Conservation (phyloP, 2,113 vertebrate genomes). For the Psephotus haematonotus region DNA sequence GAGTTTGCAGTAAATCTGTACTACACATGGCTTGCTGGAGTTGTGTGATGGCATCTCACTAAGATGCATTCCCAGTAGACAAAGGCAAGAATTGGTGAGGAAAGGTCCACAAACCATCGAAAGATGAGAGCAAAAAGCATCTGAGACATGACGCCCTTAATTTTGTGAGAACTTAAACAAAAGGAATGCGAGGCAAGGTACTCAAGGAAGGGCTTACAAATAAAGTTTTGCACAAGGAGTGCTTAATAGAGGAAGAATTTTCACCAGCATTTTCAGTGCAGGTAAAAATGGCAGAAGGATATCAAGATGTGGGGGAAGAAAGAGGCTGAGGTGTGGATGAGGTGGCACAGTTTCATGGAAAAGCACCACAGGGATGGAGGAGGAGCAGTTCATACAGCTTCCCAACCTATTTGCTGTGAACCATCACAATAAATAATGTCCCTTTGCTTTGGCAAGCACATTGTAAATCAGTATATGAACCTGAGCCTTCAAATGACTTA, state of each 20-base stretch:
- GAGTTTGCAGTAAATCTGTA: background rate
- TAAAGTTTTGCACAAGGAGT: background rate
- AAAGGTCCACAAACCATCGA: background rate
- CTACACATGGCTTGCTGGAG: background rate
- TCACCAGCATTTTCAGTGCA: background rate
- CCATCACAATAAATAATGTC: background rate
- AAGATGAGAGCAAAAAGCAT: background rate
- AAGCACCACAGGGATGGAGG: background rate
- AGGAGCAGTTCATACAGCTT: background rate
- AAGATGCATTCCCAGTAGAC: background rate
- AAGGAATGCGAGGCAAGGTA: background rate
- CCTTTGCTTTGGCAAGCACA: background rate
- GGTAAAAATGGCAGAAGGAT: background rate
- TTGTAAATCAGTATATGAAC: background rate
- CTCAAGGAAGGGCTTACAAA: background rate
- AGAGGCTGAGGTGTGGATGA: background rate
- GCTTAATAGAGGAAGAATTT: background rate
- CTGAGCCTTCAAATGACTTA: background rate
- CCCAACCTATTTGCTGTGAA: background rate
- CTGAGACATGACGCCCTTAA: background rate
- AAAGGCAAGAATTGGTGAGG: background rate
- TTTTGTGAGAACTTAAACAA: background rate
- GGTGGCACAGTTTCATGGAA: background rate
- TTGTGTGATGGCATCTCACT: background rate
- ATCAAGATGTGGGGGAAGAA: background rate